Evolutionary conservation across 2,888 invertebrate species (phyloP).

Genomic region (Stenurella melanura): DNA sequence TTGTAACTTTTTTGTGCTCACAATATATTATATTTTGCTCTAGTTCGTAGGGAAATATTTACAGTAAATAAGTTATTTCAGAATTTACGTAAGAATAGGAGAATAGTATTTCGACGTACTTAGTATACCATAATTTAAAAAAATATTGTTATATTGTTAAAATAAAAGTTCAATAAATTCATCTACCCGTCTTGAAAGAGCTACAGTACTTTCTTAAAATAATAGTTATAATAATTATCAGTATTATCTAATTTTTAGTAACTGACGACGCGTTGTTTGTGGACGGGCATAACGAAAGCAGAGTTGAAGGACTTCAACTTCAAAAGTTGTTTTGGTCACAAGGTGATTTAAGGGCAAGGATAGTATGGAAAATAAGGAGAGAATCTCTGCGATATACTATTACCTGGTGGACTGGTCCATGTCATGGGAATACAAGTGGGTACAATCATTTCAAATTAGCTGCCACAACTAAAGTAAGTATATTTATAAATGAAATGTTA

Average conservation of each 20-base stretch:
- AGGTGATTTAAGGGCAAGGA: conserved; percentile 67
- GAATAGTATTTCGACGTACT: too few species aligned
- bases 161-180: too few species aligned
- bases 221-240: too few species aligned
- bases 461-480: conserved; percentile 76
- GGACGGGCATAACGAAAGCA: conserved; percentile 40
- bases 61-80: too few species aligned
- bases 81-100: too few species aligned
- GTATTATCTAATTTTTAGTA: conserved; percentile 8
- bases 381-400: conserved; percentile 65
- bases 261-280: conserved; percentile 41
- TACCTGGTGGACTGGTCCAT: conserved; percentile 69
- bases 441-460: conserved; percentile 73
- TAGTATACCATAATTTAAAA: too few species aligned
- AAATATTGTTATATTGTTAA: too few species aligned
- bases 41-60: too few species aligned
- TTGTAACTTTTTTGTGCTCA: too few species aligned
- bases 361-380: conserved; percentile 67
- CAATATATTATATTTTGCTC: too few species aligned
- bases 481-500: background rate
- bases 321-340: conserved; percentile 68
- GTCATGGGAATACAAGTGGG: conserved; percentile 71
- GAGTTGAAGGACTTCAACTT: conserved; percentile 67
- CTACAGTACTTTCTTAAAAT: too few species aligned
- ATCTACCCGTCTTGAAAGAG: too few species aligned